A percentile compares a stretch with the other conserved stretches of the same genome.
phyloP scores from a whole-genome alignment of 92 coral and sea anemone species.

The Epizoanthus rinbou region DNA sequence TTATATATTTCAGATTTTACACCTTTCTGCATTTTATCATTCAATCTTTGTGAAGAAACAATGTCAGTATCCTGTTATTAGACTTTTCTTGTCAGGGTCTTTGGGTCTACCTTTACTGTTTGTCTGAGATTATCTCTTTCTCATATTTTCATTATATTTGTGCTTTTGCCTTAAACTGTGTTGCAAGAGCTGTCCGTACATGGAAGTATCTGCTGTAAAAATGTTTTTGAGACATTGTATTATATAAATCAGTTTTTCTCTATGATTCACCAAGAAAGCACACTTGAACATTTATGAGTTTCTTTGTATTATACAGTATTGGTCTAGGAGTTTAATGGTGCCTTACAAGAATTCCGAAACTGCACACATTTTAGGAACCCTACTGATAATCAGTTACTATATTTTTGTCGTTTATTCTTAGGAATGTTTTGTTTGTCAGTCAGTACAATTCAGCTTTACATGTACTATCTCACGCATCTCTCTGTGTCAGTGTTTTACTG shows the following conservation, averaged over 20 bases:
- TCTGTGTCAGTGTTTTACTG: not conserved
- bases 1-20: no score
- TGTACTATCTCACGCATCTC: not conserved
- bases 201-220: not conserved
- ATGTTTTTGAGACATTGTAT: not conserved
- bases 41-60: no score
- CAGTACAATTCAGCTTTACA: not conserved
- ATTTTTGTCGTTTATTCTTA: no score
- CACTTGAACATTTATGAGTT: no score
- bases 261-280: not conserved
- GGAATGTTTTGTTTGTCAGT: no score
- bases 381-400: no score
- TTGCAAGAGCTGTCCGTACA: not conserved
- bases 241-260: not conserved
- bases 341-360: no score
- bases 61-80: no score
- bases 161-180: not conserved
- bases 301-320: no score
- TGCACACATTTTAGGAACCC: no score
- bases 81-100: not conserved
- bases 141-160: not conserved
- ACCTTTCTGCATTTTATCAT: no score
- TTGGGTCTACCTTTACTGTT: not conserved
- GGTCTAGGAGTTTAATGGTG: no score
- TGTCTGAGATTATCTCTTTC: not conserved